Percentiles rank a stretch among this genome's conserved stretches.
phyloP scores from a whole-genome alignment of 2,113 vertebrate genomes.

The Agapornis roseicollis region DNA sequence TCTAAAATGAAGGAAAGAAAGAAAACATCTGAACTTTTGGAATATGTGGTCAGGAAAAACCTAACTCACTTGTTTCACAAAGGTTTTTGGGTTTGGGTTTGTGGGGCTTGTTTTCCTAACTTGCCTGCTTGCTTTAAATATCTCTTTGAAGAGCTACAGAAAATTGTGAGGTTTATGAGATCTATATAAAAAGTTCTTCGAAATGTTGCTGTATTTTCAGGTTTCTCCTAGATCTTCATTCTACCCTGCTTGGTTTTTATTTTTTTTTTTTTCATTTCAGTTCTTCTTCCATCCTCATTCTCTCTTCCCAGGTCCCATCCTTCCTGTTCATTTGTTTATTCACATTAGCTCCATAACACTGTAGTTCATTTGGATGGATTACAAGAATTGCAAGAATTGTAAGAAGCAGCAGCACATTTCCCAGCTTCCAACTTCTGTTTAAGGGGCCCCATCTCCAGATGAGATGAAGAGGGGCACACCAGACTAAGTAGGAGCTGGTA shows the following conservation, averaged over 20 bases:
- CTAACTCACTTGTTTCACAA: background rate
- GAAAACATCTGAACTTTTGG: background rate
- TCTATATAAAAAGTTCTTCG: background rate
- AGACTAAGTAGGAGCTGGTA: background rate
- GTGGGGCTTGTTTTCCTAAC: background rate
- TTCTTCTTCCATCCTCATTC: background rate
- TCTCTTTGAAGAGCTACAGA: background rate
- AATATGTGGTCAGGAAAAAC: background rate
- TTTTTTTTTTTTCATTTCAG: background rate
- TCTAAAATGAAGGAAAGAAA: background rate
- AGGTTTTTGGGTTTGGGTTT: background rate
- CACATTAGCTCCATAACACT: background rate
- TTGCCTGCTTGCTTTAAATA: background rate
- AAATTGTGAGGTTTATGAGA: background rate
- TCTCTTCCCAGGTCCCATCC: background rate
- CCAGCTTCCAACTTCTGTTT: background rate
- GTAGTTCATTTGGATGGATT: background rate
- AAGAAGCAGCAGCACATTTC: background rate
- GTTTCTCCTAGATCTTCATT: background rate
- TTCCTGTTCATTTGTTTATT: background rate
- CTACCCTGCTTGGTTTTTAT: background rate
- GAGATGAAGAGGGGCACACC: background rate
- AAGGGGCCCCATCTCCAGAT: background rate
- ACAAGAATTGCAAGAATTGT: rapidly evolving
- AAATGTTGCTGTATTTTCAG: background rate